phyloP scores from a whole-genome alignment of 2,797 vertebrate species.

The Streptopelia turtur region DNA sequence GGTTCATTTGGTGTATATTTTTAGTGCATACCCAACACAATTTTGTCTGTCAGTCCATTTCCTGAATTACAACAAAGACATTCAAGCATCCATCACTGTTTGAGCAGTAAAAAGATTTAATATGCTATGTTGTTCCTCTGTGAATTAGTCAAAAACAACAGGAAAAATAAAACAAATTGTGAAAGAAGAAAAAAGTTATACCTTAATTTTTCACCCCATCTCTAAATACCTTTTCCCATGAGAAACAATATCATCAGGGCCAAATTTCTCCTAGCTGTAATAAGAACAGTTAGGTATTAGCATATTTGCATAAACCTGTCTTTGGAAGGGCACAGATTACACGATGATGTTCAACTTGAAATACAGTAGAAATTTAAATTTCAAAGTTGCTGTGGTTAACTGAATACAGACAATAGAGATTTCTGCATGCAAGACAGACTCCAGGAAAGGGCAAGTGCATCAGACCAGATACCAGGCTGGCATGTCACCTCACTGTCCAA shows the following conservation, averaged over 20 bases:
- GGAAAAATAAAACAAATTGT: not conserved
- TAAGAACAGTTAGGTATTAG: not conserved
- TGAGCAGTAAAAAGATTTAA: not conserved
- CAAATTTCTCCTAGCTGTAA: not conserved
- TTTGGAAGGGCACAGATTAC: not conserved
- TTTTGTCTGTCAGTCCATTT: not conserved
- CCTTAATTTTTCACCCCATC: not conserved
- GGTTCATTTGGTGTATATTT: not conserved
- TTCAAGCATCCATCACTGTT: not conserved
- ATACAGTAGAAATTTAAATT: not conserved
- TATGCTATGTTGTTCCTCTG: not conserved
- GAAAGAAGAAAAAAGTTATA: not conserved
- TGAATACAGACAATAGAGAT: not conserved
- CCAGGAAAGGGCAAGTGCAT: not conserved
- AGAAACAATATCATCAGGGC: not conserved
- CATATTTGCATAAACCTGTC: not conserved
- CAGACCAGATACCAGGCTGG: not conserved
- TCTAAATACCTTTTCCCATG: not conserved
- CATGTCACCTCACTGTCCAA: not conserved
- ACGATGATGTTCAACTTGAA: not conserved
- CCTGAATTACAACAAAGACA: constrained; percentile 12
- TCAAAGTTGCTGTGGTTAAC: not conserved
- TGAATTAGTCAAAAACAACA: not conserved
- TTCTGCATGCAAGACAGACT: not conserved
- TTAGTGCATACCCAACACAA: not conserved